Base-by-base conservation (phyloP, 2,797 vertebrate species). In the Spinibarbus caldwelli region DNA sequence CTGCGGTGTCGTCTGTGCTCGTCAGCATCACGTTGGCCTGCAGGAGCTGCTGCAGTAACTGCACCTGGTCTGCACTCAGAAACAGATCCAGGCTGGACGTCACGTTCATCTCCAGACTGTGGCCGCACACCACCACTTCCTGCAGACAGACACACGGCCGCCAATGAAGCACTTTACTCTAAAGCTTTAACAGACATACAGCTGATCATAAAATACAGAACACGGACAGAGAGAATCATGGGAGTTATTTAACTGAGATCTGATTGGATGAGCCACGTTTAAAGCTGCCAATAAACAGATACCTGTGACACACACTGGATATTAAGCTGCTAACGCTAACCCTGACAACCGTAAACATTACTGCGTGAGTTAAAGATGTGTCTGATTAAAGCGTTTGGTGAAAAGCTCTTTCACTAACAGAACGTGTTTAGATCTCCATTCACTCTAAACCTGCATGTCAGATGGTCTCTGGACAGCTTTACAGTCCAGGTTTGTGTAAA, bases 71-170 rank as follows among this genome's bases (percentile, higher is more conserved):
- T 79, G 98, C 92, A 81, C 87, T 99, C 82, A 99, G 96, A 93
- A 97, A 99, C 93, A 99, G 97, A 89, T 99, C 97, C 94, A 99
- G 95, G 91, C 96, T 97, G 92, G 97, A 98, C 90, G 97, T 99
- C 91, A 98, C 94, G 75, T 99, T 99, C 88, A 99, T 97, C 93
- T 99, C 98, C 93, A 99, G 96, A 90, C 98, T 98, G 95, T 99
- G 98, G 88, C 97, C 98, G 94, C 98, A 99, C 92, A 99, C 98
- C 94, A 99, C 95, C 94, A 98, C 96, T 93, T 99, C 97, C 98
- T 99, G 87, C 45, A 90, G 85, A 86, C 6, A 78, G 6, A 38
- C 41, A 14, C 23, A 47, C n/a, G n/a, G n/a, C 15, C 1, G 15
- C 41, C 36, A 26, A 12, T 11, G n/a, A 59, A 26, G 12, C 57